Base-by-base conservation (phyloP, 2,888 invertebrate species). In the Pinctada fucata region DNA sequence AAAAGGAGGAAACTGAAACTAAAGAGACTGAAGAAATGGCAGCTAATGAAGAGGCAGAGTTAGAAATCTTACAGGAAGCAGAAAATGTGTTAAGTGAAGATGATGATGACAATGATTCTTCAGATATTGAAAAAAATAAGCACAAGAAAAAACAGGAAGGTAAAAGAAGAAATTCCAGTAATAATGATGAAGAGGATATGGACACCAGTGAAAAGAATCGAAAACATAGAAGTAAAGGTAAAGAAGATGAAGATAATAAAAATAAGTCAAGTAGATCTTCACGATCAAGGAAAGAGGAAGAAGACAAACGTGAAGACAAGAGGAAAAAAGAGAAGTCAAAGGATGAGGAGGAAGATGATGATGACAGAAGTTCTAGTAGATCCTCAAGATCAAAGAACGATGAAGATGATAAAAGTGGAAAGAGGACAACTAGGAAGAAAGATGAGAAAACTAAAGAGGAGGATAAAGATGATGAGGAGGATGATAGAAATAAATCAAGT, bases 31-130 rank as follows among this genome's bases (percentile, higher is more conserved):
- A 16, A 6, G 66, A 66, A 8, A 66, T 16, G 6, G 16, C 13
- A n/a, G 66, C 66, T 31, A 66, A 16, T 66, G 16, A 16, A 50
- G 83, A 79, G 16, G 83, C 82, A 76, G 81, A 86, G 75, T 63
- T 83, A 31, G 84, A 86, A 75, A 66, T 84, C 2, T 65, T 84
- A 51, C 78, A 84, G 52, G 84, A 83, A 78, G 75, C 83, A 75
- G 31, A 31, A 31, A 31, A 31, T 31, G 31, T 31, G 31, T 31
- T 31, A 31, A 31, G 31, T 31, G 31, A 31, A 31, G 84, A 80
- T 64, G 83, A 84, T 76, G 13, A 10, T 58, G 58, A 58, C 6
- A 13, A 10, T 58, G 58, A 10, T 58, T 6, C 6, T 58, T 58
- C 58, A 58, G 84, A 82, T 49, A 78, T 82, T 48, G 50, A 49